phyloP scores from a whole-genome alignment of 2,113 vertebrate species.

The Ardeotis arabs region DNA sequence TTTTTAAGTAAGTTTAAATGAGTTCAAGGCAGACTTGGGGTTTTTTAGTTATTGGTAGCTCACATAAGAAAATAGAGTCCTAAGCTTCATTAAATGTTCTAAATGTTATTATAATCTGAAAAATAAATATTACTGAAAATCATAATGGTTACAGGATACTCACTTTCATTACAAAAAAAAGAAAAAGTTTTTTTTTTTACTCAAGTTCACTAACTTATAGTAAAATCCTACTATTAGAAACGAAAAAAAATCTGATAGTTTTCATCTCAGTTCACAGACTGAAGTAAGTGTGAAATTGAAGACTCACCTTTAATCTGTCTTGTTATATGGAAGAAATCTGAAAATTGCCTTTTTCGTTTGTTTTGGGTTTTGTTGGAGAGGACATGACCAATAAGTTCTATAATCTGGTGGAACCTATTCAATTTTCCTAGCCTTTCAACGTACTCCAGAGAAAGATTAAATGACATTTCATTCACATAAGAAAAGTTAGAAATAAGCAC shows the following conservation, averaged over 20 bases:
- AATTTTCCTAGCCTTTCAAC: not conserved
- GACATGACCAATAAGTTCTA: not conserved
- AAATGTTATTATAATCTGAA: not conserved
- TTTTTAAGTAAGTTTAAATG: too few species aligned
- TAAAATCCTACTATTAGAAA: not conserved
- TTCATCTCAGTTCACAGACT: not conserved
- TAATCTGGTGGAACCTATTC: not conserved
- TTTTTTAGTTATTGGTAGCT: not conserved
- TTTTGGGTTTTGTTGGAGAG: not conserved
- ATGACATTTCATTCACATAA: not conserved
- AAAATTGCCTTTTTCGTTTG: not conserved
- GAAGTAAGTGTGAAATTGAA: not conserved
- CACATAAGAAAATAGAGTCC: not conserved
- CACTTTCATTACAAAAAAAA: not conserved
- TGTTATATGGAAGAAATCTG: not conserved
- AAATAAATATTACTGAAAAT: not conserved
- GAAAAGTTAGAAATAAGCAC: not conserved
- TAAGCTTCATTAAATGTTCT: not conserved
- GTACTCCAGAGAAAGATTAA: not conserved
- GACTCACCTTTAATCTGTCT: not conserved
- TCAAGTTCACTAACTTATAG: not conserved
- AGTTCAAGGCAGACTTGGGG: not conserved
- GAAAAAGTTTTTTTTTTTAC: not conserved
- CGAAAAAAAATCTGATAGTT: rapidly evolving
- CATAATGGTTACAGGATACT: not conserved